Percentiles rank a stretch among this genome's conserved stretches.
Evolutionary conservation across 2,113 vertebrate genomes (phyloP).

Genomic region (Otus sunia): DNA sequence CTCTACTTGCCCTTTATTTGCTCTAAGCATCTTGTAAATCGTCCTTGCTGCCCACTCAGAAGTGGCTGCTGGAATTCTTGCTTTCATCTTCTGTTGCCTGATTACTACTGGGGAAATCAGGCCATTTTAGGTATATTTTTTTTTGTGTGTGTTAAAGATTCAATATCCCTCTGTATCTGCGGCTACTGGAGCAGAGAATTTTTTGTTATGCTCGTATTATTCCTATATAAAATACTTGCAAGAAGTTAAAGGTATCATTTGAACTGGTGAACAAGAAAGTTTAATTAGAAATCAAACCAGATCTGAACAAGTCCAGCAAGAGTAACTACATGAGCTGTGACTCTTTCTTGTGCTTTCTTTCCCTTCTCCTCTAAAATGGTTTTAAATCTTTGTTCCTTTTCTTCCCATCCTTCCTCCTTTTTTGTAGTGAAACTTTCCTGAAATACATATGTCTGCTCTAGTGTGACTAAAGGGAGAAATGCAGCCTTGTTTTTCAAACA

Average conservation of each 20-base stretch:
- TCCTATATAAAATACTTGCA: background rate
- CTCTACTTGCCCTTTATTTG: background rate
- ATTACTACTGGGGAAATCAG: background rate
- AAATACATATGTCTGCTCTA: background rate
- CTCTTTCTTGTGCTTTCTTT: background rate
- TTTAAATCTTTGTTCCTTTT: background rate
- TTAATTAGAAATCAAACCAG: slow-evolving; percentile 20
- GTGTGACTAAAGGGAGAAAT: background rate
- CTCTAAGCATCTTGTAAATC: background rate
- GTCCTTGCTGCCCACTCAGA: background rate
- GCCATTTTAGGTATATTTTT: background rate
- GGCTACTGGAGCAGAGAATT: background rate
- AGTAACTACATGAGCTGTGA: background rate
- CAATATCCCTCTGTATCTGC: background rate
- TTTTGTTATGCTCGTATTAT: background rate
- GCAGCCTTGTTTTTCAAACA: background rate
- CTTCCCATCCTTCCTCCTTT: background rate
- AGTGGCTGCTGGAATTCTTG: background rate
- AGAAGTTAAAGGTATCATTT: background rate
- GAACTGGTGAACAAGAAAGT: background rate
- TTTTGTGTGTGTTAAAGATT: background rate
- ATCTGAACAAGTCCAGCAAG: slow-evolving; percentile 6
- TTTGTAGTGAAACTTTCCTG: background rate
- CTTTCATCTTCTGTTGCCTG: background rate
- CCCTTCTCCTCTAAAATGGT: background rate